These are phyloP conservation scores for Tetragonula clypearis DNA, from an alignment of 1,140 invertebrate genomes.

Conservation along the genomic window DNA sequence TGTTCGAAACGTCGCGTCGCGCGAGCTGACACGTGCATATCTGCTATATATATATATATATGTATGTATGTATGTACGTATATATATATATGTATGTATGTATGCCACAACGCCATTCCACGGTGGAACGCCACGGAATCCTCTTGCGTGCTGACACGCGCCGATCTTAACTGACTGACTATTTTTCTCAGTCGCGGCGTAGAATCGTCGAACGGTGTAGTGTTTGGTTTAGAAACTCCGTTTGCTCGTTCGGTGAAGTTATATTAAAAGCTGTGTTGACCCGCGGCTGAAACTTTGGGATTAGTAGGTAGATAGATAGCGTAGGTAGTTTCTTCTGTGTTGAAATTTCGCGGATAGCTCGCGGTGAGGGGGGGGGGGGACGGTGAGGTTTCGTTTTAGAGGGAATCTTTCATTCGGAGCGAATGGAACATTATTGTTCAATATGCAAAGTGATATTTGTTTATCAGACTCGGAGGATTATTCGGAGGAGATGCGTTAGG, in stretches of 20 bases:
- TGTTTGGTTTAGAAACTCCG: conserved; percentile 17
- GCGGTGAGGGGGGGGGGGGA: neutral
- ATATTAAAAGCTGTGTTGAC: conserved; percentile 1
- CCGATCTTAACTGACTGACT: neutral
- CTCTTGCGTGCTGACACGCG: neutral
- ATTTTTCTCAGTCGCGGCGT: neutral
- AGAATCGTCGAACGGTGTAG: neutral
- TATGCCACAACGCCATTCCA: no score
- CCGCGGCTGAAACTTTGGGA: neutral
- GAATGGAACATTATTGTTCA: neutral
- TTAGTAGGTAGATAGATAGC: neutral
- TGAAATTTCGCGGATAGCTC: neutral
- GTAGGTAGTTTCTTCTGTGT: neutral
- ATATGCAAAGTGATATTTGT: neutral
- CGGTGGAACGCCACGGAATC: conserved; percentile 6
- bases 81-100: no score
- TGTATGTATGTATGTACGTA: no score
- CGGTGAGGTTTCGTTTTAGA: neutral
- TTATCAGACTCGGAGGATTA: neutral
- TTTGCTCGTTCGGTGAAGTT: neutral
- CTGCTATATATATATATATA: no score
- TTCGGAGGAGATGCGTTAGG: neutral
- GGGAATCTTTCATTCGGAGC: neutral
- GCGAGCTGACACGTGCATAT: neutral
- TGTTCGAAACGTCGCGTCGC: conserved; percentile 15